These are phyloP conservation scores for Dasysyrphus albostriatus DNA, from an alignment of 2,888 invertebrate genomes.

Conservation along the genomic window DNA sequence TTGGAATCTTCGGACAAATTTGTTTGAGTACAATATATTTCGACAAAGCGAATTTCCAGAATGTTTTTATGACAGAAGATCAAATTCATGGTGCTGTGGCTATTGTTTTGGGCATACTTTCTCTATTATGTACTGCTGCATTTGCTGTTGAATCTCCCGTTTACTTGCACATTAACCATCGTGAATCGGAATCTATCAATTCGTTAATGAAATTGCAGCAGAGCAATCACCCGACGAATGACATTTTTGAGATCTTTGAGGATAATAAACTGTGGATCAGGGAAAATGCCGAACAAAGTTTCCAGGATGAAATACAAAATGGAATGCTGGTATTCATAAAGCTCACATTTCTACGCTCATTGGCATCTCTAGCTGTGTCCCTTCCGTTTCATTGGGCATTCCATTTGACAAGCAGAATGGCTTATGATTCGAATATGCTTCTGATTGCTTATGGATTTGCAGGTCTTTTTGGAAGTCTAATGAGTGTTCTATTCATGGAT, in stretches of 20 bases:
- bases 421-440: slow-evolving; percentile 78
- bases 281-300: slow-evolving; percentile 48
- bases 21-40: slow-evolving; percentile 77
- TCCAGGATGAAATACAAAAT: slow-evolving; percentile 52
- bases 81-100: slow-evolving; percentile 81
- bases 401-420: slow-evolving; percentile 79
- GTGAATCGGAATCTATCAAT: slow-evolving; percentile 78
- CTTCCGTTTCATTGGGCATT: slow-evolving; percentile 81
- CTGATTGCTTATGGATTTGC: slow-evolving; percentile 44
- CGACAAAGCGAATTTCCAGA: slow-evolving; percentile 2
- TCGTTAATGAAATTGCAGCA: slow-evolving; percentile 70
- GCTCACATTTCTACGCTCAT: slow-evolving; percentile 79
- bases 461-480: slow-evolving; percentile 80
- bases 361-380: slow-evolving; percentile 79
- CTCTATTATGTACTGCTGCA: slow-evolving; percentile 78
- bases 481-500: slow-evolving; percentile 80
- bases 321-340: slow-evolving; percentile 72
- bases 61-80: slow-evolving; percentile 78
- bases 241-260: slow-evolving; percentile 54
- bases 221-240: slow-evolving; percentile 30
- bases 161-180: slow-evolving; percentile 78
- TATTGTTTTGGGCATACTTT: slow-evolving; percentile 78
- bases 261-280: slow-evolving; percentile 62
- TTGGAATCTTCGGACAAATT: slow-evolving; percentile 81
- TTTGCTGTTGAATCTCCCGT: slow-evolving; percentile 80